Evolutionary conservation across 1,140 invertebrate species (phyloP), one percentile per base, ranked within the genome.

Genomic region (Diploscapter pachys): DNA sequence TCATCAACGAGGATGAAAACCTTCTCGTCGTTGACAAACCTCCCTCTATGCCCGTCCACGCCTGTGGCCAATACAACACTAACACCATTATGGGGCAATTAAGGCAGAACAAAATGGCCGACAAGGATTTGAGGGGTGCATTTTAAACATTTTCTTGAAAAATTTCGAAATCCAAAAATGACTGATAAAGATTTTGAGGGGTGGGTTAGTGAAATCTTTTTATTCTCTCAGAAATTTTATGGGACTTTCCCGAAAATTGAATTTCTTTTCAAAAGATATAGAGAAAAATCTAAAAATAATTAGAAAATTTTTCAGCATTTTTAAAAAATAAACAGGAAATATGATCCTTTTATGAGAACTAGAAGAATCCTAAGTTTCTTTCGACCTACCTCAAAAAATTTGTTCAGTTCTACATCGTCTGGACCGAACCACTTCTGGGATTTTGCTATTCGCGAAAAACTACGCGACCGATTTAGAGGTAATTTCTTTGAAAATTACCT

Each of bases 1-100:
- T 99, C 88, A 91, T 99, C 86, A 92, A 93, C 89, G 93, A 96
- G 90, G 93, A 94, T 90, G 93, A 96, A 88, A 93, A 98, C 89
- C 90, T 98, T 89, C 91, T 99, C 87, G 96, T 99, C 87, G 92
- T 99, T 86, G 95, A 99, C 90, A 99, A 99, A 91, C 96, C 97
- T 83, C 92, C 95, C 86, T 99, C 96, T 87, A 95, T 99, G 89
- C 97, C 97, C 88, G 94, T 92, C 90, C 86, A 91, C 70, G 68
- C 71, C 1, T 81, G 82, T 72, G 82, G 83, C 8, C 80, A 83
- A 70, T 85, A 85, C 55, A 66, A 65, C 4, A 64, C 82, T 67
- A 79, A 85, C 69, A 81, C 82, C 4, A 80, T 85, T 3, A 51
- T 81, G 48, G 80, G 82, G n/a, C 75, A 76, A 48, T 54, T 76